These are phyloP conservation scores for Megaustenia siamemsis DNA, from an alignment of 2,888 invertebrate species.

Conservation along the genomic window DNA sequence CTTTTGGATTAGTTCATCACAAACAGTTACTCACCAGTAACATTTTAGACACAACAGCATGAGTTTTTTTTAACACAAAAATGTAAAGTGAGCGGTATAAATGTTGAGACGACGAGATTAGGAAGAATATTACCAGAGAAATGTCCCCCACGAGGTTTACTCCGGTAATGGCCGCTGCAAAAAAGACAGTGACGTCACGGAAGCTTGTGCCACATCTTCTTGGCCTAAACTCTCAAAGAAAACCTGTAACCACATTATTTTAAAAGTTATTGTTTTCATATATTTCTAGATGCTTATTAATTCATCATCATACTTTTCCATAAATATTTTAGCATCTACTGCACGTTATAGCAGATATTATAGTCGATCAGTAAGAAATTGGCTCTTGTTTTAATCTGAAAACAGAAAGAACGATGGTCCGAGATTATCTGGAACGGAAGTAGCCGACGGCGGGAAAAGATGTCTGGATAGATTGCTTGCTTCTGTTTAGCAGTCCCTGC, in stretches of 20 bases:
- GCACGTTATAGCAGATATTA: too few species aligned
- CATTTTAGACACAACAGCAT: neutral
- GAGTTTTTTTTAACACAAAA: neutral
- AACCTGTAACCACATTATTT: neutral
- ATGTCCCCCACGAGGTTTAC: conserved; percentile 71
- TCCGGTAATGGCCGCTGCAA: conserved; percentile 69
- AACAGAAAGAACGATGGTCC: conserved; percentile 34
- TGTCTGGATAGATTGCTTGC: neutral
- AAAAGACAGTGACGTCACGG: conserved; percentile 68
- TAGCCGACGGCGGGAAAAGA: neutral
- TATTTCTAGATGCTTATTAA: too few species aligned
- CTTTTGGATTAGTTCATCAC: too few species aligned
- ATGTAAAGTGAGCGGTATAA: neutral
- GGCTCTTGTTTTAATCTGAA: too few species aligned
- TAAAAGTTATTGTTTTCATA: neutral
- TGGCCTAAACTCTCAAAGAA: conserved; percentile 15
- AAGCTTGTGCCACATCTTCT: conserved; percentile 53
- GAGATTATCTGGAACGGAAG: neutral
- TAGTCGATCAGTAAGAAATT: neutral
- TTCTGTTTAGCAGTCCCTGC: neutral
- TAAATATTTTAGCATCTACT: too few species aligned
- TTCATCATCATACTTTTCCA: too few species aligned
- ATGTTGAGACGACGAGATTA: neutral
- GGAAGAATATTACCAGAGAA: conserved; percentile 26
- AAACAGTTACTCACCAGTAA: too few species aligned